Conservation (phyloP, 2,888 invertebrate genomes). For the Clitarchus hookeri region DNA sequence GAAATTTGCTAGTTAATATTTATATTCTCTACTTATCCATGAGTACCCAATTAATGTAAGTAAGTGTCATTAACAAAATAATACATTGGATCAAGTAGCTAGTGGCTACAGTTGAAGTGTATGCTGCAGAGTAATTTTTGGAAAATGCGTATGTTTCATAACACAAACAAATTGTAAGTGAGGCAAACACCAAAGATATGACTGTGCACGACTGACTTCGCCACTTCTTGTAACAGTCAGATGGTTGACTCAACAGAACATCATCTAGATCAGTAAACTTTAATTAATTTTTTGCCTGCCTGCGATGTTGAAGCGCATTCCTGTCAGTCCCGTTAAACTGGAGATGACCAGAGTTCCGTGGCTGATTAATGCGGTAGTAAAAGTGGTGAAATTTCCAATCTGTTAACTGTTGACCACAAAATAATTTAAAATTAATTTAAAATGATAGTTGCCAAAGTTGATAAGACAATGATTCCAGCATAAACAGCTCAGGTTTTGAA, state of each 20-base stretch:
- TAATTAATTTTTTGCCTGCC: background rate
- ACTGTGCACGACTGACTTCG: background rate
- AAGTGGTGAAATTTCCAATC: too few relatives aligned
- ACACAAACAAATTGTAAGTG: background rate
- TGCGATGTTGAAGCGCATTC: background rate
- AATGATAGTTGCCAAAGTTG: too few relatives aligned
- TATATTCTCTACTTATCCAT: background rate
- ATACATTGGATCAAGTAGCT: background rate
- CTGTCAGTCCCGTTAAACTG: background rate
- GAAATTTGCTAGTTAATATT: background rate
- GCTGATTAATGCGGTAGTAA: too few relatives aligned
- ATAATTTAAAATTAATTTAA: too few relatives aligned
- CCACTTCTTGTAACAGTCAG: background rate
- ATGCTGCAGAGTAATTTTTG: background rate
- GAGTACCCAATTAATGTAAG: background rate
- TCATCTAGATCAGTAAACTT: background rate
- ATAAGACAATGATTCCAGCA: too few relatives aligned
- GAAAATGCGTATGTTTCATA: background rate
- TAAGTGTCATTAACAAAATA: background rate
- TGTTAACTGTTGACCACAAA: too few relatives aligned
- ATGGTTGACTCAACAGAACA: background rate
- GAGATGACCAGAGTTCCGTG: background rate
- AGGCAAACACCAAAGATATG: background rate
- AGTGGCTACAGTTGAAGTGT: background rate
- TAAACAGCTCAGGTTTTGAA: background rate